Base-by-base conservation (phyloP, 2,113 vertebrate genomes). In the Haemorhous mexicanus region DNA sequence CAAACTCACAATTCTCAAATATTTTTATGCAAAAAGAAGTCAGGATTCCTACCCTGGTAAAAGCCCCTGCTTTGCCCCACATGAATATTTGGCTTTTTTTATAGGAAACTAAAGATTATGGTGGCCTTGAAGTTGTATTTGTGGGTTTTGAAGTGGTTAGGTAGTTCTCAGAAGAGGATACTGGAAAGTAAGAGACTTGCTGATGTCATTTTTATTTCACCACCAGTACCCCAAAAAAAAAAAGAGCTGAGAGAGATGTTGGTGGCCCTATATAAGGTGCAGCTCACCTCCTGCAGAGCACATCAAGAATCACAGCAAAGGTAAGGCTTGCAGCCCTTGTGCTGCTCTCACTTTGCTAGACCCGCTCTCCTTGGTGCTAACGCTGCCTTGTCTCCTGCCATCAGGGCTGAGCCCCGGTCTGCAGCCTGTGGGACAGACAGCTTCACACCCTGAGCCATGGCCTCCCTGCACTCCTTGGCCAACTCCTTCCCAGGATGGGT, bases 101-200 rank as follows among this genome's bases (percentile, higher is more conserved):
- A 93, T 93, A 77, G 91, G 96, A 97, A 97, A 93, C 82, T 87
- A 62, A 81, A 87, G 73, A 69, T 16, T 96, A 28, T 14, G 39
- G 94, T 94, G 68, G 63, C 63, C 37, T 47, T 84, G 80, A 95
- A 96, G 92, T 93, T 96, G 91, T 62, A 46, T 92, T 89, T 97
- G 98, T 97, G 97, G 93, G 95, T 96, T 94, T 82, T 92, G 68
- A 80, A 81, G 97, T 98, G 98, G 97, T 98, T 98, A 97, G 92
- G 74, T 94, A 93, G 74, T 98, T 98, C 97, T 98, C 97, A 98
- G 98, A 98, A 98, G 84, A 96, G 91, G 82, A 90, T 89, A 91
- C 91, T 98, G 98, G 97, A 98, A 98, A 98, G 97, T 96, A 90
- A 96, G 96, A 98, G 92, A 96, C 91, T 96, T 96, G 97, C 97